Evolutionary conservation across 2,888 invertebrate species (phyloP).

Genomic region (Notodonta ziczac): DNA sequence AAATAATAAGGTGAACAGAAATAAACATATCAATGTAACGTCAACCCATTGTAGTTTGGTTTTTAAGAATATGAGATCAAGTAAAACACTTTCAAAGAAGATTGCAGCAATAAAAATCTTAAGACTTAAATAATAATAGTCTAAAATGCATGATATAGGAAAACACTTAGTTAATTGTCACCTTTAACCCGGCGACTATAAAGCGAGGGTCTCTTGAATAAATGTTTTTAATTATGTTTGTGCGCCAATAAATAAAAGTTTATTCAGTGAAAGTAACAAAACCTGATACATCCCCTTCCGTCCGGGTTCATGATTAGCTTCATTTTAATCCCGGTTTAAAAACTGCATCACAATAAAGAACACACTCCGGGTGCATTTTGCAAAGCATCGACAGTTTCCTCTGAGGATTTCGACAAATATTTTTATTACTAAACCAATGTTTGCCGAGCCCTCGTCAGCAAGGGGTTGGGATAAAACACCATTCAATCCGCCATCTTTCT

Average conservation of each 20-base stretch:
- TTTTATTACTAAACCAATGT: constrained; percentile 83
- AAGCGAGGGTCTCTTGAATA: constrained; percentile 30
- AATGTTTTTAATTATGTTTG: constrained; percentile 45
- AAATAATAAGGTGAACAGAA: no score
- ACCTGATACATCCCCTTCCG: constrained; percentile 48
- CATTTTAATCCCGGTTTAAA: constrained; percentile 77
- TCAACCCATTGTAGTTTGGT: no score
- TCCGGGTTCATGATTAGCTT: constrained; percentile 69
- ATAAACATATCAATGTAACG: no score
- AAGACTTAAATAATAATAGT: not conserved
- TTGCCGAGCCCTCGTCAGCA: constrained; percentile 75
- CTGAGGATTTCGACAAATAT: constrained; percentile 78
- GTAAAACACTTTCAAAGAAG: no score
- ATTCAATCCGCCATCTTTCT: constrained; percentile 69
- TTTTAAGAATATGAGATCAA: no score
- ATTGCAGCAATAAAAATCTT: not conserved
- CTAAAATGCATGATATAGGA: constrained; percentile 24
- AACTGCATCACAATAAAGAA: constrained; percentile 74
- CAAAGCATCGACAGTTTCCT: constrained; percentile 62
- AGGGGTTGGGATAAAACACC: constrained; percentile 70
- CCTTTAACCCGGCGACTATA: constrained; percentile 20
- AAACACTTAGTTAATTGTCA: constrained; percentile 36
- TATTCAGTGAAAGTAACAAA: constrained; percentile 36
- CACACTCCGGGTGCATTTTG: constrained; percentile 61
- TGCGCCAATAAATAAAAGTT: constrained; percentile 29